A percentile compares a stretch with the other conserved stretches of the same genome.
phyloP scores from a whole-genome alignment of 2,888 invertebrate genomes.

The Torymus aiolomorphi region DNA sequence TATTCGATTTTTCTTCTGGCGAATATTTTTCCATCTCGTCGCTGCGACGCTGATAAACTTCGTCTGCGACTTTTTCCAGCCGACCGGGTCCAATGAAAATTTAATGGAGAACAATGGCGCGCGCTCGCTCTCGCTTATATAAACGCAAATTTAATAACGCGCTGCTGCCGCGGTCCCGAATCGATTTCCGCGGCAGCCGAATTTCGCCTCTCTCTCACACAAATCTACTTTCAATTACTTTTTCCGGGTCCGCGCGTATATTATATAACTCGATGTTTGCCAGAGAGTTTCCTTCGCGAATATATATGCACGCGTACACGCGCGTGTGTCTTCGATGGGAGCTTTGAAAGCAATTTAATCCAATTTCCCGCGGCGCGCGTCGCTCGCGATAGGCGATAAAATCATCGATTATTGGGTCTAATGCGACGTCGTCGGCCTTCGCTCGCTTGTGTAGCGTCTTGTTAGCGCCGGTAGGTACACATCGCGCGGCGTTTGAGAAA shows the following conservation, averaged over 20 bases:
- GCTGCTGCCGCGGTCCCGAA: too few species aligned
- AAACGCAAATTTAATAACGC: conserved; percentile 18
- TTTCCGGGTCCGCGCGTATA: too few species aligned
- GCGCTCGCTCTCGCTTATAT: neutral
- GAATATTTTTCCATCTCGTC: too few species aligned
- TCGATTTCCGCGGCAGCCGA: too few species aligned
- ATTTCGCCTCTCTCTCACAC: too few species aligned
- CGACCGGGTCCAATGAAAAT: conserved; percentile 4
- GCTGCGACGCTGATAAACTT: too few species aligned
- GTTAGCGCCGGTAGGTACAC: too few species aligned
- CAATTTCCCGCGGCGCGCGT: neutral
- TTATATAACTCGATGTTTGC: neutral
- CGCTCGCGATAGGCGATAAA: neutral
- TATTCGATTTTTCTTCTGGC: too few species aligned
- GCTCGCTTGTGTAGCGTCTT: neutral
- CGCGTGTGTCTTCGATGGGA: too few species aligned
- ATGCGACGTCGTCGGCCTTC: neutral
- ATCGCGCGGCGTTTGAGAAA: too few species aligned
- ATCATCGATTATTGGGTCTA: conserved; percentile 11
- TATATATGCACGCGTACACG: neutral
- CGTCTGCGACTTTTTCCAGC: too few species aligned
- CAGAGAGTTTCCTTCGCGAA: neutral
- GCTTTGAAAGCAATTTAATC: conserved; percentile 7
- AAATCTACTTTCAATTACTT: too few species aligned
- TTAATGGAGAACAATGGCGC: conserved; percentile 31